Percentiles rank a stretch among this genome's conserved stretches.
Conservation (phyloP, 2,113 vertebrate genomes). For the Ranitomeya variabilis region DNA sequence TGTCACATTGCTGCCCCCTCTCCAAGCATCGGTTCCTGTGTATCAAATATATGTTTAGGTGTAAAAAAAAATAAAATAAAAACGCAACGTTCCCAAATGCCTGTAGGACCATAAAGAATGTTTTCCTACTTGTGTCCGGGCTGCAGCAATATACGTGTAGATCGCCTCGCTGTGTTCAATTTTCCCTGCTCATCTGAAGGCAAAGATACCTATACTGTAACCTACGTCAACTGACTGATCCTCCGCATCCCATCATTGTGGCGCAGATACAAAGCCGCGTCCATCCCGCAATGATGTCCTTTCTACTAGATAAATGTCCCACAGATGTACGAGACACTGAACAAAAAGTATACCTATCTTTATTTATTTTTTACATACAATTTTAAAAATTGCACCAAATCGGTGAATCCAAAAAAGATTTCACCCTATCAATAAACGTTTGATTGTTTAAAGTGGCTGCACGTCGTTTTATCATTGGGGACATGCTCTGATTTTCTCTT, state of each 20-base stretch:
- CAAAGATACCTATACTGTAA: not conserved
- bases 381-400: conserved; percentile 66
- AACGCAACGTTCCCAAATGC: not conserved
- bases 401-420: conserved; percentile 70
- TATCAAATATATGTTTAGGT: not conserved
- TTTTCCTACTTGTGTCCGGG: not conserved
- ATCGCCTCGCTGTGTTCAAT: not conserved
- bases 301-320: conserved; percentile 14
- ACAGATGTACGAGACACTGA: conserved; percentile 69
- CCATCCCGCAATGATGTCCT: not conserved
- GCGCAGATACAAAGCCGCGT: not conserved
- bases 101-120: not conserved
- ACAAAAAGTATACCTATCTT: conserved; percentile 76
- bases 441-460: conserved; percentile 69
- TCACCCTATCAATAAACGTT: conserved; percentile 73
- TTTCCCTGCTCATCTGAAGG: not conserved
- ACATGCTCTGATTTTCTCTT: conserved; percentile 26
- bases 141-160: not conserved
- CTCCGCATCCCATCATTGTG: not conserved
- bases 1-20: not conserved
- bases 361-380: conserved; percentile 79
- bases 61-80: not conserved
- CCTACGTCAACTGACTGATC: not conserved
- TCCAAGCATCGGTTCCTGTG: not conserved
- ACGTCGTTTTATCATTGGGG: conserved; percentile 59